These are phyloP conservation scores for Etheostoma cragini DNA, from an alignment of 2,113 vertebrate genomes.

Conservation along the genomic window DNA sequence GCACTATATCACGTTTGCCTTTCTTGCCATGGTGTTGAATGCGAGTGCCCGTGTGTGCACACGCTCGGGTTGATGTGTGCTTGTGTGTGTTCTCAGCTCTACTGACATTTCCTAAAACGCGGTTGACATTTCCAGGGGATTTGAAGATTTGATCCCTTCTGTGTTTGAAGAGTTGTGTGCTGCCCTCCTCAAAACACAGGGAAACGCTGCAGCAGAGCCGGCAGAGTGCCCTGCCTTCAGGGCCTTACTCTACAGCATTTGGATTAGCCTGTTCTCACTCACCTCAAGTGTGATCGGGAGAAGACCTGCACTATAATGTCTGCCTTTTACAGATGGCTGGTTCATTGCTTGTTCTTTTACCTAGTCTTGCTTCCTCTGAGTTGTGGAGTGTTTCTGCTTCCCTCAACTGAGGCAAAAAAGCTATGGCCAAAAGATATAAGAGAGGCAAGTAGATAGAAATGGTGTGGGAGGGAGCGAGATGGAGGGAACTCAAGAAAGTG, in stretches of 20 bases:
- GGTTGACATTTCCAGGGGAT: conserved; percentile 82
- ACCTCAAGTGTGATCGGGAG: conserved; percentile 64
- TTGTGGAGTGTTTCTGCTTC: conserved; percentile 64
- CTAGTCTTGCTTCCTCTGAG: conserved; percentile 68
- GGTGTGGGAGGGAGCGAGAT: conserved; percentile 60
- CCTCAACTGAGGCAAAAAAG: conserved; percentile 76
- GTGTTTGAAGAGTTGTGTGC: conserved; percentile 74
- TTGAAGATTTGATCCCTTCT: conserved; percentile 79
- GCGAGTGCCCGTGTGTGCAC: conserved; percentile 28
- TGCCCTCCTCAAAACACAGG: conserved; percentile 61
- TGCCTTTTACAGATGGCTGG: conserved; percentile 68
- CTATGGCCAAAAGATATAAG: conserved; percentile 71
- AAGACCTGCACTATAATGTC: conserved; percentile 48
- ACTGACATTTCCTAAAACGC: conserved; percentile 82
- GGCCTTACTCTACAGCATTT: conserved; percentile 56
- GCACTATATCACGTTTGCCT: conserved; percentile 58
- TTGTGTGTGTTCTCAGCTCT: conserved; percentile 63
- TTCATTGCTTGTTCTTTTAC: conserved; percentile 70
- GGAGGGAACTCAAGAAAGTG: conserved; percentile 58
- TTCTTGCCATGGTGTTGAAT: conserved; percentile 34
- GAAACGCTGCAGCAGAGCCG: conserved; percentile 42
- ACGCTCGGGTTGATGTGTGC: conserved; percentile 28
- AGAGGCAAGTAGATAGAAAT: conserved; percentile 58
- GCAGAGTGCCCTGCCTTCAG: conserved; percentile 54
- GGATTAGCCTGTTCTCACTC: conserved; percentile 49